Conservation (phyloP, 2,113 vertebrate species). For the Solea senegalensis region DNA sequence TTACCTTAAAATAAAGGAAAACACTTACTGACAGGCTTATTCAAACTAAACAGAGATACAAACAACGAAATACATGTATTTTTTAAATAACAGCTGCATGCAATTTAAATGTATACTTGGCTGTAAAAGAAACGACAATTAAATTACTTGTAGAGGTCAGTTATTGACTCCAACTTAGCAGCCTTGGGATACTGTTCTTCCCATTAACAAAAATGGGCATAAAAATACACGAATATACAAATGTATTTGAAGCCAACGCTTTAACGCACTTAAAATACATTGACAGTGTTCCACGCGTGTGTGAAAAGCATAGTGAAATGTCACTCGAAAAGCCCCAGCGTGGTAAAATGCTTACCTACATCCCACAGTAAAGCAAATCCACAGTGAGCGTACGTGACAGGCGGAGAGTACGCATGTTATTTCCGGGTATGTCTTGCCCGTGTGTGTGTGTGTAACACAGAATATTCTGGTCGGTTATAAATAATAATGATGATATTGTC, state of each 20-base stretch:
- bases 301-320: neutral
- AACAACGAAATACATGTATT: neutral
- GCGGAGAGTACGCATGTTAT: slow-evolving; percentile 73
- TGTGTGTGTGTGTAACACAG: slow-evolving; percentile 1
- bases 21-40: neutral
- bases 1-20: neutral
- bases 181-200: too few species aligned
- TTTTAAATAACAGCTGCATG: neutral
- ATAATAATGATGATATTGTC: slow-evolving; percentile 19
- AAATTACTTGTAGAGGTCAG: too few species aligned
- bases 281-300: too few species aligned
- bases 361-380: slow-evolving; percentile 62
- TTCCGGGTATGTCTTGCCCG: slow-evolving; percentile 74
- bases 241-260: too few species aligned
- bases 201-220: too few species aligned
- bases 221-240: too few species aligned
- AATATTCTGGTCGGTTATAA: slow-evolving; percentile 40
- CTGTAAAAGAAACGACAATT: too few species aligned
- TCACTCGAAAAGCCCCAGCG: too few species aligned
- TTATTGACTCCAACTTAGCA: too few species aligned
- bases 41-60: neutral
- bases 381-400: slow-evolving; percentile 76
- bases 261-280: too few species aligned
- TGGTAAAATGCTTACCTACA: slow-evolving; percentile 49
- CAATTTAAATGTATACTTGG: too few species aligned